Evolutionary conservation across 2,113 vertebrate species (phyloP).

Genomic region (Pampusana beccarii): DNA sequence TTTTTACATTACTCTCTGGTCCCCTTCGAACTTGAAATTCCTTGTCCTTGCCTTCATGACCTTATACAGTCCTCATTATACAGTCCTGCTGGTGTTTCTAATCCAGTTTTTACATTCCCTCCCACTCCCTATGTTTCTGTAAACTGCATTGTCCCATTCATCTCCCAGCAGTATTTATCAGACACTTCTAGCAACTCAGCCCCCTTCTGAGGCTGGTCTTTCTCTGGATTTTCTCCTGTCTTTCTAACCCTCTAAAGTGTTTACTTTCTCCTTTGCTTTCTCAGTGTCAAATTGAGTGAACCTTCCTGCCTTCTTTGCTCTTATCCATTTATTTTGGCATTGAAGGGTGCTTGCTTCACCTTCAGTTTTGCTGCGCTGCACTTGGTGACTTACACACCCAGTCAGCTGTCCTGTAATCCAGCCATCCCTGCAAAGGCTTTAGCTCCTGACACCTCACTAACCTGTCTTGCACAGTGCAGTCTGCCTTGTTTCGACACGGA

Average conservation of each 20-base stretch:
- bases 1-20: neutral
- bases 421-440: neutral
- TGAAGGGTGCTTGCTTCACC: neutral
- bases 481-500: neutral
- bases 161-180: neutral
- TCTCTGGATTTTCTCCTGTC: neutral
- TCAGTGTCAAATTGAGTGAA: neutral
- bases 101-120: neutral
- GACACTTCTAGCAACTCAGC: neutral
- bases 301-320: neutral
- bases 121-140: neutral
- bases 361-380: neutral
- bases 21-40: neutral
- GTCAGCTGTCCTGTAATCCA: constrained; percentile 26
- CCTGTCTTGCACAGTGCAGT: neutral
- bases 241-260: neutral
- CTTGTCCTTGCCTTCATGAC: neutral
- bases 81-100: neutral
- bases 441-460: neutral
- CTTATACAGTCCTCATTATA: neutral
- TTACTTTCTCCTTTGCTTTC: constrained; percentile 18
- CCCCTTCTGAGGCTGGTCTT: neutral
- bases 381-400: neutral
- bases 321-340: neutral
- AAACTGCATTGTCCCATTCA: neutral